Conservation (phyloP, 1,140 invertebrate genomes). For the Hylaeus anthracinus region DNA sequence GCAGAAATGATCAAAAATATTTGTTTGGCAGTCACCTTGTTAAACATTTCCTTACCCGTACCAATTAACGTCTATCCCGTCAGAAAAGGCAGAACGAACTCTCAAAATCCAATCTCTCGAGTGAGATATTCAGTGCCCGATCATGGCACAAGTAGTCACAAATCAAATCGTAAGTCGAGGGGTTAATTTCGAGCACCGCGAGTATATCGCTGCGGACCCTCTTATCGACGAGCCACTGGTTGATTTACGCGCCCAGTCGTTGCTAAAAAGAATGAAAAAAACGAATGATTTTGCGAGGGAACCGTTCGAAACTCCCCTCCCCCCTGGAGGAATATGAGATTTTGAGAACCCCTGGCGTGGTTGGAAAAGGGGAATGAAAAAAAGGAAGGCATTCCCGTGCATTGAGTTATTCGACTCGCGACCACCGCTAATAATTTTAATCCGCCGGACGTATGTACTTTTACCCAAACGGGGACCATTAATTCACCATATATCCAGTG, state of each 20-base stretch:
- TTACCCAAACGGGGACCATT: constrained; percentile 65
- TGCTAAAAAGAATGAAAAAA: background rate
- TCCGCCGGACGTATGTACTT: constrained; percentile 63
- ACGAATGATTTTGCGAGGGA: background rate
- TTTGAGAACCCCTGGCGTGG: constrained; percentile 50
- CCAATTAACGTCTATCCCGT: no score
- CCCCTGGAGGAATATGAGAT: background rate
- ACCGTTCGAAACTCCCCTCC: background rate
- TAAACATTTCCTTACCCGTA: no score
- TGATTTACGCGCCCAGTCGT: background rate
- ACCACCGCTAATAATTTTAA: constrained; percentile 68
- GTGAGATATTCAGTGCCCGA: no score
- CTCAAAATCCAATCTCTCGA: no score
- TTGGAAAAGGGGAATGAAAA: constrained; percentile 13
- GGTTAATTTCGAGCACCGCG: constrained; percentile 17
- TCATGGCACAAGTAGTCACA: no score
- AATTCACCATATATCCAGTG: constrained; percentile 67
- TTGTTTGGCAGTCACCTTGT: no score
- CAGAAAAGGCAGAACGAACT: no score
- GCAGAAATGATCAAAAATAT: no score
- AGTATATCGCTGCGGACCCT: background rate
- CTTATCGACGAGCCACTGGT: background rate
- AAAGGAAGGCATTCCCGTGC: constrained; percentile 52
- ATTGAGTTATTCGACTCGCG: constrained; percentile 67
- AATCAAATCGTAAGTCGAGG: no score